Evolutionary conservation across 2,113 vertebrate genomes (phyloP).

Genomic region (Pomatorhinus ruficollis): DNA sequence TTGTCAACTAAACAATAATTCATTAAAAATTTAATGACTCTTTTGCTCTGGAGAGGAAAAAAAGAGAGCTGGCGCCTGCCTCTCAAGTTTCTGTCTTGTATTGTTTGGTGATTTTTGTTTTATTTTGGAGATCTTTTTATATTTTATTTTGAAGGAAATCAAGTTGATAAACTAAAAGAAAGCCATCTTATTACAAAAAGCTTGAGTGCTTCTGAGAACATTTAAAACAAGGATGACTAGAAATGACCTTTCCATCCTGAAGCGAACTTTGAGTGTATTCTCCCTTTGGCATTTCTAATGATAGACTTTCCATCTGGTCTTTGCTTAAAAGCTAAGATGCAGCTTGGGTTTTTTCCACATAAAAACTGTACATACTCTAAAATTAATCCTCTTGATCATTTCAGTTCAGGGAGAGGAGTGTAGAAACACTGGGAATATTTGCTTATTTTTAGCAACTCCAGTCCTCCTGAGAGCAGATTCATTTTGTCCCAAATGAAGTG

Average conservation of each 20-base stretch:
- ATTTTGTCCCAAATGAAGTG: background rate
- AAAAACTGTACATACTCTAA: conserved; percentile 32
- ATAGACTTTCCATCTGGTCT: conserved; percentile 67
- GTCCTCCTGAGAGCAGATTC: background rate
- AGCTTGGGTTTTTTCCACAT: background rate
- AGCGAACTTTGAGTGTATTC: conserved; percentile 48
- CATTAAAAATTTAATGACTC: conserved; percentile 57
- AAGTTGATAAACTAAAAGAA: conserved; percentile 30
- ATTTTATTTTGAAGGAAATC: conserved; percentile 34
- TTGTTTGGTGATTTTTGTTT: conserved; percentile 4
- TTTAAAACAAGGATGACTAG: conserved; percentile 62
- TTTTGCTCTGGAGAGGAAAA: background rate
- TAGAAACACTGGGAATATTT: conserved; percentile 11
- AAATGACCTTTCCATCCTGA: conserved; percentile 63
- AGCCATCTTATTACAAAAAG: conserved; percentile 21
- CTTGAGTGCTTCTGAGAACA: conserved; percentile 49
- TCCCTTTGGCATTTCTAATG: conserved; percentile 68
- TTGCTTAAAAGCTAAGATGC: conserved; percentile 61
- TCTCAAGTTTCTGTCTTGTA: conserved; percentile 18
- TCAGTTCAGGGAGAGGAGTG: conserved; percentile 26
- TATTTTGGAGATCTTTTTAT: background rate
- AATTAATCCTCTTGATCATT: conserved; percentile 55
- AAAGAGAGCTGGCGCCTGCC: background rate
- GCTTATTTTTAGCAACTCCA: conserved; percentile 24
- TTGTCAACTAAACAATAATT: conserved; percentile 52